phyloP scores from a whole-genome alignment of 2,888 invertebrate genomes.

The Parnassius orleans region DNA sequence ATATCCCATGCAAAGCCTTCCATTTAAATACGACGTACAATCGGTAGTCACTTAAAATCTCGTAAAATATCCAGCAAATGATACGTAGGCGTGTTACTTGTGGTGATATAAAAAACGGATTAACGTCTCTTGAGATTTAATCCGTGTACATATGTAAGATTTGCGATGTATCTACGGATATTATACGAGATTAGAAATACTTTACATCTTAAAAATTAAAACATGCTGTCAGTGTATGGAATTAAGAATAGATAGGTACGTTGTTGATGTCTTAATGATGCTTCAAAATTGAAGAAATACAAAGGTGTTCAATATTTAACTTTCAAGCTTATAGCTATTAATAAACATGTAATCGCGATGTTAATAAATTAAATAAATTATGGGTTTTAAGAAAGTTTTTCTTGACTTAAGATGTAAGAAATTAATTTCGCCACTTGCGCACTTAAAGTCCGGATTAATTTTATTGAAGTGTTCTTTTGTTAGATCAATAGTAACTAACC shows the following conservation, averaged over 20 bases:
- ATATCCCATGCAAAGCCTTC: constrained; percentile 32
- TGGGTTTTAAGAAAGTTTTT: no score
- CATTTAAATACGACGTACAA: constrained; percentile 30
- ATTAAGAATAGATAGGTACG: background rate
- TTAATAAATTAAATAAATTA: no score
- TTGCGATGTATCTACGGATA: constrained; percentile 48
- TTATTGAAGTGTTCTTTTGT: no score
- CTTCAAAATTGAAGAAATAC: background rate
- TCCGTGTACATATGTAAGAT: constrained; percentile 60
- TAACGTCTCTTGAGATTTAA: constrained; percentile 57
- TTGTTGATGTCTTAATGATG: constrained; percentile 21
- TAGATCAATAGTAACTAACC: no score
- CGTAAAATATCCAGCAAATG: constrained; percentile 43
- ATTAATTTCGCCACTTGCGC: no score
- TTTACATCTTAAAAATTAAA: constrained; percentile 24
- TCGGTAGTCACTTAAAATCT: constrained; percentile 57
- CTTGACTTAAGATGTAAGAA: no score
- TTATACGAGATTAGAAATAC: constrained; percentile 33
- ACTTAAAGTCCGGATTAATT: no score
- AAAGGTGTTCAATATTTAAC: background rate
- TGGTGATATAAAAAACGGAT: constrained; percentile 63
- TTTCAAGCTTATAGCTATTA: no score
- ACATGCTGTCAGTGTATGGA: constrained; percentile 5
- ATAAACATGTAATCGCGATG: no score
- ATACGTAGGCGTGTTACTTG: constrained; percentile 55